A percentile compares a stretch with the other conserved stretches of the same genome.
phyloP scores from a whole-genome alignment of 2,113 vertebrate species.

The Cynopterus brachyotis region DNA sequence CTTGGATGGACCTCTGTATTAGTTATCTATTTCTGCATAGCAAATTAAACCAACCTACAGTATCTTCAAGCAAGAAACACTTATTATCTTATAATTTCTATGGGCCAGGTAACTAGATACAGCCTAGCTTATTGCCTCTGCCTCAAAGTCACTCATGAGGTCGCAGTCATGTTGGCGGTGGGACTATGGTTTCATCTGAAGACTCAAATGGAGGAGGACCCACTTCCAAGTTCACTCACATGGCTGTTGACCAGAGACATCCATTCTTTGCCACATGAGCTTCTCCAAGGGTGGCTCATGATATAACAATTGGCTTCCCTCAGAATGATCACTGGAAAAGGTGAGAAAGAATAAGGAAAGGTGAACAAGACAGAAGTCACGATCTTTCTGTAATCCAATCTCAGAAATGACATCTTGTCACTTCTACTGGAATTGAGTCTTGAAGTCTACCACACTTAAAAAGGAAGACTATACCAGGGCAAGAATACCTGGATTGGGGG shows the following conservation, averaged over 20 bases:
- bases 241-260: neutral
- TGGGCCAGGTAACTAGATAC: neutral
- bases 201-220: neutral
- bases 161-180: neutral
- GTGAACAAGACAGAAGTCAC: neutral
- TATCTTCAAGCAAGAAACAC: neutral
- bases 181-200: neutral
- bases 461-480: neutral
- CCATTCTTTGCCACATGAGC: neutral
- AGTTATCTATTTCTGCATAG: neutral
- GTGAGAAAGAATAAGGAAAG: neutral
- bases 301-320: neutral
- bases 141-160: neutral
- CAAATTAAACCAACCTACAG: neutral
- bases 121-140: neutral
- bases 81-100: neutral
- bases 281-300: neutral
- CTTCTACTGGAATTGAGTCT: neutral
- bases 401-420: neutral
- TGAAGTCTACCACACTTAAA: neutral
- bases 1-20: neutral
- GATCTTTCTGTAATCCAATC: neutral
- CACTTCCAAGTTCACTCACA: neutral
- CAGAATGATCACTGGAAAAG: neutral
- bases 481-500: neutral